Evolutionary conservation across 2,797 vertebrate species (phyloP).

Genomic region (Uromys caudimaculatus): DNA sequence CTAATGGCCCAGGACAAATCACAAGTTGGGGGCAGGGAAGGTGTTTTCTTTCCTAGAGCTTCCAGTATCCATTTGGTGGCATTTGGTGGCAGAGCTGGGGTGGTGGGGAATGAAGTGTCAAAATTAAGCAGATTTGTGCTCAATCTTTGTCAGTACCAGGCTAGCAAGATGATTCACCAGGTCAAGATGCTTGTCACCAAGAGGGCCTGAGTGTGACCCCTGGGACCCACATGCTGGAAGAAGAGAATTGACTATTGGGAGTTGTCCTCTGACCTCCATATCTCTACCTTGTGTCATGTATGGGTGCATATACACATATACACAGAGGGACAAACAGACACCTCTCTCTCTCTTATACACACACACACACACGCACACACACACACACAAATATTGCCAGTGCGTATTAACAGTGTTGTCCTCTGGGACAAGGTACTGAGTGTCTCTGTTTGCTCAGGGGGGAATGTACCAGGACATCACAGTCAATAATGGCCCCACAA

Average conservation of each 20-base stretch:
- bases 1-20: background rate
- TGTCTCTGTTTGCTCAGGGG: background rate
- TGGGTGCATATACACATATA: background rate
- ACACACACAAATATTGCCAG: background rate
- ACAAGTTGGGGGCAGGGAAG: background rate
- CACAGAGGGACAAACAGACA: background rate
- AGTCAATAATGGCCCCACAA: background rate
- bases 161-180: background rate
- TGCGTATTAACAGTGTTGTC: background rate
- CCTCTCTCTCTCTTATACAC: background rate
- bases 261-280: background rate
- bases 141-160: background rate
- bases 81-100: background rate
- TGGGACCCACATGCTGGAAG: background rate
- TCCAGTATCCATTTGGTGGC: background rate
- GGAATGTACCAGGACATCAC: background rate
- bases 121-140: background rate
- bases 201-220: background rate
- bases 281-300: background rate
- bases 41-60: background rate
- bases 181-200: background rate
- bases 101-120: background rate
- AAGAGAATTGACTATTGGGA: background rate
- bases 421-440: background rate
- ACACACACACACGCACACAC: background rate